phyloP scores from a whole-genome alignment of 2,888 invertebrate species.

The Branchipolynoe longqiensis region DNA sequence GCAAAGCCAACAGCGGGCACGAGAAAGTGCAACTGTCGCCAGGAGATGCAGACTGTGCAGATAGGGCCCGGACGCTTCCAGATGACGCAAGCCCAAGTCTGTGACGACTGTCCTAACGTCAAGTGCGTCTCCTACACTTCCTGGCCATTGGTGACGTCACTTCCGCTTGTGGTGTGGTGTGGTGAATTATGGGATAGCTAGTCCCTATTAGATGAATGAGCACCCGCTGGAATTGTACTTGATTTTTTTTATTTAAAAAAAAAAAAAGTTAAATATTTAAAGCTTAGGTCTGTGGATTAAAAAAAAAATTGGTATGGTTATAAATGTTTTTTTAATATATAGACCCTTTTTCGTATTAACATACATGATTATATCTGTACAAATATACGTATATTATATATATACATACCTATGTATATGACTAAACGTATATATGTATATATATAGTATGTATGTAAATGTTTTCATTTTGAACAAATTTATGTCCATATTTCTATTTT shows the following conservation, averaged over 20 bases:
- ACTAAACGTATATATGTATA: no score
- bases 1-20: conserved; percentile 96
- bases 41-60: conserved; percentile 98
- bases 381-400: no score
- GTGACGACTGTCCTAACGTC: conserved; percentile 99
- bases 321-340: no score
- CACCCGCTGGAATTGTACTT: no score
- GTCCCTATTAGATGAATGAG: no score
- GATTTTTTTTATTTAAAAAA: background rate
- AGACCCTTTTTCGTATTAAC: no score
- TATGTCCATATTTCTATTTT: background rate
- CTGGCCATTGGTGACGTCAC: conserved; percentile 84
- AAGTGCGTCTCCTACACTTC: conserved; percentile 83
- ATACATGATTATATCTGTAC: no score
- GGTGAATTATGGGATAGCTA: no score
- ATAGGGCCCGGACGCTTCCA: conserved; percentile 98
- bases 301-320: background rate
- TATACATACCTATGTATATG: no score
- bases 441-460: background rate
- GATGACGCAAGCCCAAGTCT: conserved; percentile 97
- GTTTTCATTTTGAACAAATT: background rate
- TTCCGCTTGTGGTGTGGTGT: no score
- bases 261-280: background rate
- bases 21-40: conserved; percentile 98
- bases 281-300: background rate